A percentile compares a stretch with the other conserved stretches of the same genome.
Evolutionary conservation across 2,113 vertebrate species (phyloP).

Genomic region (Isurus oxyrinchus): DNA sequence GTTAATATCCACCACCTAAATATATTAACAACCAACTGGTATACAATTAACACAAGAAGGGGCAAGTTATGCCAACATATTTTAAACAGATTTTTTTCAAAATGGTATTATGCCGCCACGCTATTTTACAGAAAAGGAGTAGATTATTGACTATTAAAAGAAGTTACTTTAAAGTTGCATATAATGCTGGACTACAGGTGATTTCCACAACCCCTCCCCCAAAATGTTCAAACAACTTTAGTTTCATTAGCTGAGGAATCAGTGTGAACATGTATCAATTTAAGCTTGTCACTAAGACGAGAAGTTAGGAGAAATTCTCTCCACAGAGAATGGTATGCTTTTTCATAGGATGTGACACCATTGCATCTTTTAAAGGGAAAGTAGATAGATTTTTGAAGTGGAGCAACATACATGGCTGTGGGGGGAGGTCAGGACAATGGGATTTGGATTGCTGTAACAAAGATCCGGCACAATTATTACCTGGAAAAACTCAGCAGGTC

Average conservation of each 20-base stretch:
- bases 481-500: no score
- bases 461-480: background rate
- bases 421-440: background rate
- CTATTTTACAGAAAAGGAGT: background rate
- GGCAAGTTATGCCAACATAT: background rate
- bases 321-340: no score
- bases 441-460: background rate
- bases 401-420: background rate
- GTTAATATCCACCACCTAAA: no score
- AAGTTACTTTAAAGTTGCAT: background rate
- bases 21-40: no score
- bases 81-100: background rate
- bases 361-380: background rate
- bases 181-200: background rate
- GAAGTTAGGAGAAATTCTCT: background rate
- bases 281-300: background rate
- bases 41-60: no score
- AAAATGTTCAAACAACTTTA: background rate
- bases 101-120: background rate
- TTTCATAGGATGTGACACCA: no score
- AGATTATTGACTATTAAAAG: background rate
- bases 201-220: background rate
- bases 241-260: background rate
- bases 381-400: background rate
- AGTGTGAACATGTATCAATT: background rate